Evolutionary conservation across 2,888 invertebrate species (phyloP), one percentile per base, ranked within the genome.

Genomic region (Drosophila diplacantha): DNA sequence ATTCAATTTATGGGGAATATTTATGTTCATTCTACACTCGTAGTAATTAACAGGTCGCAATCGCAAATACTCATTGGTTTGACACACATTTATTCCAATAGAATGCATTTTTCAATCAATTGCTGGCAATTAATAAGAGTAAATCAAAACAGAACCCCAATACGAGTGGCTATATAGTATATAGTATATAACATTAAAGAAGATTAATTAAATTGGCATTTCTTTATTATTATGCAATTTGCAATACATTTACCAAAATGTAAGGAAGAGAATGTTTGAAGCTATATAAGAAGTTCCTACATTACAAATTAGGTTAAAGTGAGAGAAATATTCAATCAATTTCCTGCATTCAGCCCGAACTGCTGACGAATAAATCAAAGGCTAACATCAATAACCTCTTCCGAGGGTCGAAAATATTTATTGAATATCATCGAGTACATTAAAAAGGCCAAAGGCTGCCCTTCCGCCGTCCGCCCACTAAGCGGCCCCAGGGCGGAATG

Each of bases 341-440:
- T 29, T 35, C 14, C 8, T 7, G 16, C 57, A 16, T 29, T 43
- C 34, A 4, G 3, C 11, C 53, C 29, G 29, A 29, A 26, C n/a
- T 18, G 34, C n/a, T 34, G 16, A 22, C 34, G 34, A 29, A 62
- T 62, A 62, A 60, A 61, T 62, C 60, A 62, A 51, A 51, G 41
- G 18, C 41, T 11, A 20, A 35, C 51, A 50, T 63, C 34, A 62
- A 51, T 41, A 61, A 41, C 34, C 49, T 51, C 32, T 66, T 68
- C 18, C 51, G 11, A 37, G 14, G 31, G 37, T 24, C 44, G 31
- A 41, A 34, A 51, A 71, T 54, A 46, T 77, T 69, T 83, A 83
- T 78, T 73, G 73, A 78, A 41, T 73, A 69, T 83, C 83, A 83
- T 81, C 65, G 75, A 63, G 56, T 49, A 60, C 77, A 77, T 82